phyloP scores from a whole-genome alignment of 2,113 vertebrate species.

The Corynorhinus townsendii region DNA sequence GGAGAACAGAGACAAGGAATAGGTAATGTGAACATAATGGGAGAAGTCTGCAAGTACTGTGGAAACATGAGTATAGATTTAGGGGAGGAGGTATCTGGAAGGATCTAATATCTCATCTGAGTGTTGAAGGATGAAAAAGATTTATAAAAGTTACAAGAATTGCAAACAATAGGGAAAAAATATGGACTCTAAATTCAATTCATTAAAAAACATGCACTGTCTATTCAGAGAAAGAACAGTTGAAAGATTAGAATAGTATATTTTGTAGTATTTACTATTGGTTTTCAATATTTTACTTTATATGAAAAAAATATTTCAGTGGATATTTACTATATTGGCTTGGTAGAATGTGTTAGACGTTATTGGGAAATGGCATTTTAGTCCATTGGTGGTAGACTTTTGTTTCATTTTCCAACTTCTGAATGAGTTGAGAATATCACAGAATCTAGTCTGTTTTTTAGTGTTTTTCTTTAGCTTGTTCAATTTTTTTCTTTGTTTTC shows the following conservation, averaged over 20 bases:
- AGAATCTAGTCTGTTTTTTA: background rate
- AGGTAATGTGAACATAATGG: background rate
- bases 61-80: background rate
- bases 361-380: background rate
- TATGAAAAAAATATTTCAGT: background rate
- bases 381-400: background rate
- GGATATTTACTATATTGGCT: background rate
- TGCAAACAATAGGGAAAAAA: background rate
- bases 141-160: background rate
- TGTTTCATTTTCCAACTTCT: slow-evolving; percentile 10
- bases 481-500: background rate
- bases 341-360: background rate
- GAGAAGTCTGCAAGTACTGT: background rate
- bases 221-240: background rate
- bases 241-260: background rate
- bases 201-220: background rate
- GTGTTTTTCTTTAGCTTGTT: background rate
- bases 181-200: background rate
- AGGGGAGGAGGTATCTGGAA: background rate
- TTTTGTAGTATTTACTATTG: background rate
- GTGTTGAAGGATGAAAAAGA: background rate
- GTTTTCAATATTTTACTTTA: background rate
- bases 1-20: background rate
- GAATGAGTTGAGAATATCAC: background rate
- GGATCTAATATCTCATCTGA: background rate